phyloP scores from a whole-genome alignment of 2,113 vertebrate species.

The Plecotus auritus region DNA sequence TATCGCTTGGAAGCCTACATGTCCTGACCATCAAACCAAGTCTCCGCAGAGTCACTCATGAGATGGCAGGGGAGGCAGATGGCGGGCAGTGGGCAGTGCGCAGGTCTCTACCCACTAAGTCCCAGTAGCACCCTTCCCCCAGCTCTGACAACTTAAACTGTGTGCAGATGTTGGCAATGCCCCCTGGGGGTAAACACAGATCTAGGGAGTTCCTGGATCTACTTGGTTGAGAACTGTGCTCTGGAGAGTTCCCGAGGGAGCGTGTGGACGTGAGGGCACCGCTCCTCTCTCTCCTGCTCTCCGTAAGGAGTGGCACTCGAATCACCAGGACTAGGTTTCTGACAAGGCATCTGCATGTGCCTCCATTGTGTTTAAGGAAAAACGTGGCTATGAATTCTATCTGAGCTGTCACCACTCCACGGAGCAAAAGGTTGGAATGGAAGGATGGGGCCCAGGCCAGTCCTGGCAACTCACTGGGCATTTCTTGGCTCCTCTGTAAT shows the following conservation, averaged over 20 bases:
- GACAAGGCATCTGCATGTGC: neutral
- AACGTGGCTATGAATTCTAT: neutral
- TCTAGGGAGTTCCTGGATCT: neutral
- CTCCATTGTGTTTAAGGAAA: neutral
- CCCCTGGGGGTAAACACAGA: neutral
- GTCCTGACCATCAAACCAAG: neutral
- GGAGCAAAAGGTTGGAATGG: neutral
- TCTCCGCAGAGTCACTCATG: rapidly evolving
- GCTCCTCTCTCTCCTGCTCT: rapidly evolving
- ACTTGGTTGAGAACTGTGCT: neutral
- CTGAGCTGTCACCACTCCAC: neutral
- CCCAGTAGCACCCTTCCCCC: neutral
- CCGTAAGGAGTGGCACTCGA: rapidly evolving
- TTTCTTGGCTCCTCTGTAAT: neutral
- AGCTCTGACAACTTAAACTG: neutral
- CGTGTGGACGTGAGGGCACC: rapidly evolving
- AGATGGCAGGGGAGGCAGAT: too few relatives aligned
- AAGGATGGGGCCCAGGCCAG: neutral
- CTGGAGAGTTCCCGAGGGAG: neutral
- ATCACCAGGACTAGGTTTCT: neutral
- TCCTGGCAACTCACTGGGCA: neutral
- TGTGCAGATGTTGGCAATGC: neutral
- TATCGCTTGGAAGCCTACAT: neutral
- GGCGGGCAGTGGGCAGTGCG: neutral
- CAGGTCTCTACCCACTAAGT: neutral